A percentile compares a stretch with the other conserved stretches of the same genome.
Conservation (phyloP, 2,797 vertebrate species). For the Garrulus glandarius region DNA sequence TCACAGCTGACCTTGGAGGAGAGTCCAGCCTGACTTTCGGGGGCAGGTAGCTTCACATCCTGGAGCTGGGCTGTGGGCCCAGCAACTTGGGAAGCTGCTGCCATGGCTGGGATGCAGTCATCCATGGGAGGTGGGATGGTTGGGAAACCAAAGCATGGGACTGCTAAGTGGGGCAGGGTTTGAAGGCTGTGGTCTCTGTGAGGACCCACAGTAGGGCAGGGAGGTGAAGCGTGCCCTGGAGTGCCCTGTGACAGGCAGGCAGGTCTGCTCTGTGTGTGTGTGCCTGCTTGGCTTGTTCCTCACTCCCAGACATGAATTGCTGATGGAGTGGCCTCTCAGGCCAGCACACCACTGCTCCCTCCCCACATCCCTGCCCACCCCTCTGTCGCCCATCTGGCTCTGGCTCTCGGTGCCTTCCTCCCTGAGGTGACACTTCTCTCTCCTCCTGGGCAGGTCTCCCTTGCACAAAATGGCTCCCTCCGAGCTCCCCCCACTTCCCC, state of each 20-base stretch:
- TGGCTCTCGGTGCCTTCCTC: not conserved
- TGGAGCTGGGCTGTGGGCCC: not conserved
- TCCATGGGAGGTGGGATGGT: not conserved
- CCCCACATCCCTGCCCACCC: not conserved
- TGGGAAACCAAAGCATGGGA: not conserved
- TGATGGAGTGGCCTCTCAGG: not conserved
- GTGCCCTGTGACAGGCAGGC: not conserved
- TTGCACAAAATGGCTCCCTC: conserved; percentile 17
- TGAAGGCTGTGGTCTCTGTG: not conserved
- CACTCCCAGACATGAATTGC: not conserved
- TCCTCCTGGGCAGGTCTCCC: not conserved
- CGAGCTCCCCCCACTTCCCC: fast-evolving
- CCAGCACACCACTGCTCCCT: not conserved
- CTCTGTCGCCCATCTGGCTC: fast-evolving
- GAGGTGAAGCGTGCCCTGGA: not conserved
- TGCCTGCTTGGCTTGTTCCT: not conserved
- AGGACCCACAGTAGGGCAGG: not conserved
- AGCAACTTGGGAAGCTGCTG: not conserved
- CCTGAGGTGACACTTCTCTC: fast-evolving
- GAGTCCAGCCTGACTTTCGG: not conserved
- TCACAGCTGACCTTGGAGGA: not conserved
- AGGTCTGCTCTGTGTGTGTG: fast-evolving
- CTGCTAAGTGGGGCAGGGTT: fast-evolving
- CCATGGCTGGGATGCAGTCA: fast-evolving
- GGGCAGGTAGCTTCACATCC: fast-evolving